These are phyloP conservation scores for Plebejus melissa DNA, from an alignment of 2,888 invertebrate species.

Conservation along the genomic window DNA sequence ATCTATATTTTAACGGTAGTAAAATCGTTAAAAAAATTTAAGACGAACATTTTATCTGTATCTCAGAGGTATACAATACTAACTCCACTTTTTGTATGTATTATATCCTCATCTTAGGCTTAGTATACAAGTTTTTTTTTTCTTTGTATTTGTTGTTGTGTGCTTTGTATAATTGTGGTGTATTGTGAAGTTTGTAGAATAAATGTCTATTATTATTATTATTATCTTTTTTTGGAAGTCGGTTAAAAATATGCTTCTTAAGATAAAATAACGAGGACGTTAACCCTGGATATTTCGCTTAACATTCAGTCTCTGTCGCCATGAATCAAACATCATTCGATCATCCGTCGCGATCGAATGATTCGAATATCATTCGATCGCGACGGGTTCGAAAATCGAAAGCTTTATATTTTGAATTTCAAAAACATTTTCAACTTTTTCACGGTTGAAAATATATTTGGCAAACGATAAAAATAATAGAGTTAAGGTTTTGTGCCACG, in stretches of 20 bases:
- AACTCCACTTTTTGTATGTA: no score
- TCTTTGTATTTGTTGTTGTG: no score
- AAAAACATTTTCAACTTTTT: neutral
- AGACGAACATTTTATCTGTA: no score
- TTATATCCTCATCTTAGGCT: no score
- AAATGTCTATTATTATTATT: no score
- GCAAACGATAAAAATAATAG: neutral
- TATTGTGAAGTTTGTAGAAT: no score
- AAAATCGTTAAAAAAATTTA: no score
- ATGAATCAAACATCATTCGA: conserved; percentile 17
- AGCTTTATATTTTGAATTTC: neutral
- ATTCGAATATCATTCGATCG: neutral
- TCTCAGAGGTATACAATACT: no score
- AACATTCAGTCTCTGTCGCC: neutral
- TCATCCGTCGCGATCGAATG: neutral
- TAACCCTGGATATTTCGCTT: neutral
- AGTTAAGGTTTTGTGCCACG: neutral
- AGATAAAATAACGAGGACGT: neutral
- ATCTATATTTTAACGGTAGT: no score
- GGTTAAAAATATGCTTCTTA: neutral
- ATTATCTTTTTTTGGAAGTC: no score
- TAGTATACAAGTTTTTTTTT: no score
- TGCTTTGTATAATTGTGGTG: no score
- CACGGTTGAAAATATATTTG: neutral
- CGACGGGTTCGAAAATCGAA: neutral